Percentiles rank a stretch among this genome's conserved stretches.
Conservation (phyloP, 2,113 vertebrate species). For the Balaeniceps rex region DNA sequence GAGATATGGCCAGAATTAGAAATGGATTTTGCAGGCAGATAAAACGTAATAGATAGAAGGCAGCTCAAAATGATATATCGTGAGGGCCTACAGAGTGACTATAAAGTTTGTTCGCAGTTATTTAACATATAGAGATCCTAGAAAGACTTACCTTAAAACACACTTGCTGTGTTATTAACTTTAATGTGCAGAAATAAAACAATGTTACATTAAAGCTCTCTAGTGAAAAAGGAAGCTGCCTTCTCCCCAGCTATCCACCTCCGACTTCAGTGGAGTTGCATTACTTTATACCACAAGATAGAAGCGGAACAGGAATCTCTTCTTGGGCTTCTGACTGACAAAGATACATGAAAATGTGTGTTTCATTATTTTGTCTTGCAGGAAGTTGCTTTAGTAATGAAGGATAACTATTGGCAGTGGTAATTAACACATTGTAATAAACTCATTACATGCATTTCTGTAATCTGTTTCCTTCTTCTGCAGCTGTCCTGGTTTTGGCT, state of each 20-base stretch:
- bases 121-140: slow-evolving; percentile 63
- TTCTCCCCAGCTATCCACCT: background rate
- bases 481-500: background rate
- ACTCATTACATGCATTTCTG: background rate
- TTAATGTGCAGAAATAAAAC: slow-evolving; percentile 60
- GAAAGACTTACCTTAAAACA: slow-evolving; percentile 73
- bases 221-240: background rate
- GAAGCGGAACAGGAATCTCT: background rate
- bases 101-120: slow-evolving; percentile 64
- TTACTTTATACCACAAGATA: background rate
- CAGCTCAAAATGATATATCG: slow-evolving; percentile 65
- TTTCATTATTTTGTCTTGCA: background rate
- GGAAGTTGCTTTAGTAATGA: background rate
- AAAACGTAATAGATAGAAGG: slow-evolving; percentile 70
- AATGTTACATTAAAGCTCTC: slow-evolving; percentile 23
- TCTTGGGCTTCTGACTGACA: background rate
- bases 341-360: background rate
- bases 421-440: background rate
- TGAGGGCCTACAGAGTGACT: slow-evolving; percentile 32
- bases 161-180: slow-evolving; percentile 42
- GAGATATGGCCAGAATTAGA: slow-evolving; percentile 76
- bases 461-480: background rate
- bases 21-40: slow-evolving; percentile 76
- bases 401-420: background rate
- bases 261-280: background rate